Conservation (phyloP, 2,888 invertebrate species). For the Amorpha juglandis region DNA sequence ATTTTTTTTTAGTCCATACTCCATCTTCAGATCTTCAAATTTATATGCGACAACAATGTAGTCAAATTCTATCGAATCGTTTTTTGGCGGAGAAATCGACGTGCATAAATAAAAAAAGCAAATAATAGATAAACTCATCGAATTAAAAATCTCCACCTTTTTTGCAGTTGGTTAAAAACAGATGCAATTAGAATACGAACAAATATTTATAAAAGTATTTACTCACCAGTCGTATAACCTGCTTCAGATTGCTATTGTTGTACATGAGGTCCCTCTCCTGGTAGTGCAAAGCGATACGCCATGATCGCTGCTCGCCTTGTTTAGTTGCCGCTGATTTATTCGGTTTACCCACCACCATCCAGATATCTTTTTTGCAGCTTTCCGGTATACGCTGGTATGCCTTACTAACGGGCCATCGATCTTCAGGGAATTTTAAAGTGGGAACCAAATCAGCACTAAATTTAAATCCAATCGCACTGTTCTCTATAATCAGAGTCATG, state of each 20-base stretch:
- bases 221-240: conserved; percentile 72
- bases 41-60: too few species aligned
- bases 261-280: conserved; percentile 78
- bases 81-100: too few species aligned
- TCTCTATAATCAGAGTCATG: conserved; percentile 74
- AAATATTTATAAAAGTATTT: not conserved
- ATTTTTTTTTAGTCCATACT: too few species aligned
- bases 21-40: too few species aligned
- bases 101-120: too few species aligned
- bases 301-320: conserved; percentile 59
- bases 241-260: conserved; percentile 63
- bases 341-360: conserved; percentile 74
- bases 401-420: conserved; percentile 65
- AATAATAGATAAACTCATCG: too few species aligned
- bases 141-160: too few species aligned
- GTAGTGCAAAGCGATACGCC: conserved; percentile 82
- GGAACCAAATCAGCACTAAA: conserved; percentile 83
- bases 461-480: conserved; percentile 47
- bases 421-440: conserved; percentile 72
- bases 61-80: too few species aligned
- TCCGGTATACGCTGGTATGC: conserved; percentile 49
- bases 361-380: conserved; percentile 56
- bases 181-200: too few species aligned
- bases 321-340: conserved; percentile 48
- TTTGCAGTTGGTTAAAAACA: too few species aligned